phyloP scores from a whole-genome alignment of 2,797 vertebrate genomes.

The Eulemur rubriventer region DNA sequence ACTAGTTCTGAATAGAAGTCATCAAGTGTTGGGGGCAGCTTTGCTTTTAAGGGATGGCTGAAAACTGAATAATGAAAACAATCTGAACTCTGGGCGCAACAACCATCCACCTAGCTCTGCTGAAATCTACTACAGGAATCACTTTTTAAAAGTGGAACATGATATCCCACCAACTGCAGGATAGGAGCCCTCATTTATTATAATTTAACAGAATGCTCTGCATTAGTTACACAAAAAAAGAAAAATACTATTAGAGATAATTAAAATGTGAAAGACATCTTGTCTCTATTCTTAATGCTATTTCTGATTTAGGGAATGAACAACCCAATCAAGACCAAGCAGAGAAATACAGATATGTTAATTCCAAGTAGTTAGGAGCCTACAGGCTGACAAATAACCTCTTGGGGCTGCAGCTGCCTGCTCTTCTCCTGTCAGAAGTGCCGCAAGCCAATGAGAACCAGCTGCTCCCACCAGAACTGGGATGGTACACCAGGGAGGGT shows the following conservation, averaged over 20 bases:
- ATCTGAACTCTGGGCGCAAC: neutral
- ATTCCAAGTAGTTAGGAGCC: constrained; percentile 66
- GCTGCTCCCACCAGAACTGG: neutral
- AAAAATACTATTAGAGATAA: constrained; percentile 49
- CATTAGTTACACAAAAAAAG: neutral
- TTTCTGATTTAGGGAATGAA: constrained; percentile 54
- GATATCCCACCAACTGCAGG: neutral
- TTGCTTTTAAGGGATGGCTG: neutral
- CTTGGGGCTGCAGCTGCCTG: neutral
- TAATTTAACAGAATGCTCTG: constrained; percentile 31
- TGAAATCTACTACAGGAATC: neutral
- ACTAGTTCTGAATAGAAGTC: constrained; percentile 27
- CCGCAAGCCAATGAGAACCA: neutral
- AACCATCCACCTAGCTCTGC: neutral
- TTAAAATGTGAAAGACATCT: constrained; percentile 56
- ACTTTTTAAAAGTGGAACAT: constrained; percentile 37
- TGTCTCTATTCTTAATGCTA: constrained; percentile 54
- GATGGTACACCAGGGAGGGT: neutral
- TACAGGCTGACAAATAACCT: constrained; percentile 54
- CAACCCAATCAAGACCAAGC: constrained; percentile 68
- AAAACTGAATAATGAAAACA: neutral
- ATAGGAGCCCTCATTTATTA: neutral
- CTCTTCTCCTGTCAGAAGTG: neutral
- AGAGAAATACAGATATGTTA: constrained; percentile 60
- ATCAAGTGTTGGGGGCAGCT: neutral